Percentiles rank a stretch among this genome's conserved stretches.
Evolutionary conservation across 2,888 invertebrate species (phyloP).

Genomic region (Hartigia nigra): DNA sequence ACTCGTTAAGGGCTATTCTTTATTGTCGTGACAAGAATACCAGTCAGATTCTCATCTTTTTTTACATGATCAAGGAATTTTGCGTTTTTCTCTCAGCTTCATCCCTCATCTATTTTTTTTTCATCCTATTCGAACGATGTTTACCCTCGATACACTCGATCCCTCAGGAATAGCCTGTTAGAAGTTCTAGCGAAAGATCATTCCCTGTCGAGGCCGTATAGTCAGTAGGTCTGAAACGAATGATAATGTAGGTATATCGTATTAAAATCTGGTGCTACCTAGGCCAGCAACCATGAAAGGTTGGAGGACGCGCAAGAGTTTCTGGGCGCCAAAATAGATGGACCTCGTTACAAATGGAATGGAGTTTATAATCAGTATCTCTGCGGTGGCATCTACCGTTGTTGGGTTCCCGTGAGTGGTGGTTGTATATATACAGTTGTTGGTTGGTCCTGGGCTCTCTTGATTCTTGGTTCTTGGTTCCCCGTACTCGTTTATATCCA

Average conservation of each 20-base stretch:
- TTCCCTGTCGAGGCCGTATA: background rate
- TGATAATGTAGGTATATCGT: conserved; percentile 59
- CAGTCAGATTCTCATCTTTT: background rate
- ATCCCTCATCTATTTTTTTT: background rate
- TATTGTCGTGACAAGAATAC: background rate
- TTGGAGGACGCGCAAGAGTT: conserved; percentile 34
- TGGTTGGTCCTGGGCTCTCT: conserved; percentile 34
- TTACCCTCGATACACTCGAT: background rate
- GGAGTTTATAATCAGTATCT: conserved; percentile 65
- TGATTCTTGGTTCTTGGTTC: conserved; percentile 50
- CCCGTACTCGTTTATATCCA: conserved; percentile 61
- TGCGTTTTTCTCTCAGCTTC: background rate
- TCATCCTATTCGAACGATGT: background rate
- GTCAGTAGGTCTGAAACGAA: conserved; percentile 45
- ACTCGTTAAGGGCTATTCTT: background rate
- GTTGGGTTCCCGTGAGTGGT: conserved; percentile 28
- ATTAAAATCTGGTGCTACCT: conserved; percentile 59
- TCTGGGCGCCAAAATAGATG: conserved; percentile 64
- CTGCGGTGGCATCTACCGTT: conserved; percentile 57
- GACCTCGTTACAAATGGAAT: conserved; percentile 66
- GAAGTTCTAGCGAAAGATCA: background rate
- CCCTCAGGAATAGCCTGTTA: background rate
- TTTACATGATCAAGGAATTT: background rate
- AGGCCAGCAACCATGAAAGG: conserved; percentile 26
- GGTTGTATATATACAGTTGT: background rate